A percentile compares a stretch with the other conserved stretches of the same genome.
Evolutionary conservation across 2,888 invertebrate genomes (phyloP).

Genomic region (Prenolepis imparis): DNA sequence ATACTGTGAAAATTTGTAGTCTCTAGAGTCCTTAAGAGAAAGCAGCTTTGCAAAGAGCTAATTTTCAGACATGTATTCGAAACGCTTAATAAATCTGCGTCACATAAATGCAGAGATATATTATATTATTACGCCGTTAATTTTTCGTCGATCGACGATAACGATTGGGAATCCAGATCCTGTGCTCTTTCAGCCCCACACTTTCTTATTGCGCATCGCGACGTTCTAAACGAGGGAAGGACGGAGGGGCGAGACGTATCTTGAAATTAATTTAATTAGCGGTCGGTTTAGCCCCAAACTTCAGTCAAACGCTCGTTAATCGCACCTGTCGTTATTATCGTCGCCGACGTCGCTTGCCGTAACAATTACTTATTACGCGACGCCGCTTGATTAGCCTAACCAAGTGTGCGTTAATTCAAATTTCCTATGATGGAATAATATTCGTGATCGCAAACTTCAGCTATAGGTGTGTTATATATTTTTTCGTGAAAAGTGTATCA

Average conservation of each 20-base stretch:
- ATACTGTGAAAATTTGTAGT: not conserved
- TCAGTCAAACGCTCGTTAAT: constrained; percentile 83
- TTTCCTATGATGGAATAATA: not conserved
- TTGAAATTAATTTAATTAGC: constrained; percentile 85
- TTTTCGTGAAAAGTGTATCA: not conserved
- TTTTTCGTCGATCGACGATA: not conserved
- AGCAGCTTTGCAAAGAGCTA: not conserved
- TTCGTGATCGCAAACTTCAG: not conserved
- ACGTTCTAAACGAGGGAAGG: constrained; percentile 3
- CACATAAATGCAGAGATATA: not conserved
- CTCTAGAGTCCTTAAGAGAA: not conserved
- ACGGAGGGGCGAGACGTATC: constrained; percentile 53
- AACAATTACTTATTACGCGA: constrained; percentile 42
- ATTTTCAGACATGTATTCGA: not conserved
- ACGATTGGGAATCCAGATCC: not conserved
- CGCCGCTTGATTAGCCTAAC: constrained; percentile 35
- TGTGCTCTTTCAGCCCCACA: not conserved
- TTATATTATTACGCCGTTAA: not conserved
- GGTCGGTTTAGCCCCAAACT: constrained; percentile 82
- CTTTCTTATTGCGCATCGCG: not conserved
- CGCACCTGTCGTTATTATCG: constrained; percentile 81
- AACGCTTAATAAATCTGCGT: not conserved
- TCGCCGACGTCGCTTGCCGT: constrained; percentile 63
- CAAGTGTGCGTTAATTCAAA: constrained; percentile 2
- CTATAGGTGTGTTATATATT: not conserved